Evolutionary conservation across 2,888 invertebrate genomes (phyloP), one percentile per base, ranked within the genome.

Genomic region (Clivina fossor): DNA sequence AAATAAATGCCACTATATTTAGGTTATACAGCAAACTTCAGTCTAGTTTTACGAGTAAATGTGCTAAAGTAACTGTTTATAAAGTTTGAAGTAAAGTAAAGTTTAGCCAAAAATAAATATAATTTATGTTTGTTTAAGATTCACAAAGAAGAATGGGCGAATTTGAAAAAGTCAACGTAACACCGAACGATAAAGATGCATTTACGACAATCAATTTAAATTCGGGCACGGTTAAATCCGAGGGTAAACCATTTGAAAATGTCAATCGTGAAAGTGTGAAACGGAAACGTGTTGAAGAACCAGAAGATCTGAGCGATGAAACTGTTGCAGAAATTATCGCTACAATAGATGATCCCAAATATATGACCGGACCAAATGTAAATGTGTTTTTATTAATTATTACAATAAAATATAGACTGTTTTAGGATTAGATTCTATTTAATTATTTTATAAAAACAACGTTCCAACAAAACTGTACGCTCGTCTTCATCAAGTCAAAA

Each of bases 331-430:
- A 91, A 66, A 88, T 93, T 28, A 83, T 93, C 40, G 86, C 88
- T 38, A 86, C 87, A 13, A 89, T 93, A 58, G 83, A 84, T 48
- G 90, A 93, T 70, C 90, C 90, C 1, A 87, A 87, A 69, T 86
- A 88, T 61, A 88, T 90, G 83, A 85, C 86, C 54, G 90, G 90
- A 2, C 88, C 90, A 1, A 89, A 90, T 70, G 88, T 86, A 65
- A 76, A 78, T 71, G 48, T 22, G 28, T 50, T 38, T 4, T 46
- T 35, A 47, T 13, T 32, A 11, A 11, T 28, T 46, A 26, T 26
- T 26, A 7, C 26, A 26, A 9, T 7, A 26, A 26, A 26, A 26
- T 26, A 26, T 7, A 24, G 9, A 24, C n/a, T 22, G n/a, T n/a
- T n/a, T n/a, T n/a, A n/a, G n/a, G n/a, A n/a, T n/a, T n/a, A n/a